A percentile compares a stretch with the other conserved stretches of the same genome.
phyloP scores from a whole-genome alignment of 2,113 vertebrate species.

The Eptesicus fuscus region DNA sequence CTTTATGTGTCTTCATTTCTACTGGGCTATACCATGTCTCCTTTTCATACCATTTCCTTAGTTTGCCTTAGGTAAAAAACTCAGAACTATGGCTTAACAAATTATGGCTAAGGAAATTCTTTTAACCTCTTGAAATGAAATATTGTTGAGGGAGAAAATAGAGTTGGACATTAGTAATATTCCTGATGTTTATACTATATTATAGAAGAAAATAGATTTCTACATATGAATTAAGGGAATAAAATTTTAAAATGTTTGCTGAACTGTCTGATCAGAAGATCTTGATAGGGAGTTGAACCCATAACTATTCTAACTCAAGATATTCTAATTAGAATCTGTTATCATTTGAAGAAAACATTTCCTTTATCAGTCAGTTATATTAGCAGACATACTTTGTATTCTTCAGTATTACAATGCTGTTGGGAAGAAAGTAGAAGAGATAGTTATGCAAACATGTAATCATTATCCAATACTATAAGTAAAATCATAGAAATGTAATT shows the following conservation, averaged over 20 bases:
- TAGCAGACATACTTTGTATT: not conserved
- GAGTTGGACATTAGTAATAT: not conserved
- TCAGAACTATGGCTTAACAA: not conserved
- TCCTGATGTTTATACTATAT: not conserved
- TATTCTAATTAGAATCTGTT: not conserved
- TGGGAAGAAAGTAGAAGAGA: not conserved
- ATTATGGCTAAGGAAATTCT: not conserved
- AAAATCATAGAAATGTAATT: not conserved
- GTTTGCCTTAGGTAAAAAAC: not conserved
- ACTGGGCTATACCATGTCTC: not conserved
- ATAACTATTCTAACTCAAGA: not conserved
- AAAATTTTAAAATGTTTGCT: not conserved
- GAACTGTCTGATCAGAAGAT: not conserved
- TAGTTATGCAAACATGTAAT: not conserved
- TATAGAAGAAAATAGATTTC: not conserved
- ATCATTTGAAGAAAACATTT: not conserved
- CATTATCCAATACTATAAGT: not conserved
- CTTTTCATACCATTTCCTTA: not conserved
- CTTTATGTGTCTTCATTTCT: not conserved
- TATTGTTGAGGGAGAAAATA: not conserved
- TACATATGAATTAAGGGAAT: not conserved
- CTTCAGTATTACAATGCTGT: not conserved
- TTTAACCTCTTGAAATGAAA: not conserved
- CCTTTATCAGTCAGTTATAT: not conserved
- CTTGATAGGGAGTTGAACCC: not conserved